Base-by-base conservation (phyloP, 2,888 invertebrate genomes). In the Xestia ashworthii region DNA sequence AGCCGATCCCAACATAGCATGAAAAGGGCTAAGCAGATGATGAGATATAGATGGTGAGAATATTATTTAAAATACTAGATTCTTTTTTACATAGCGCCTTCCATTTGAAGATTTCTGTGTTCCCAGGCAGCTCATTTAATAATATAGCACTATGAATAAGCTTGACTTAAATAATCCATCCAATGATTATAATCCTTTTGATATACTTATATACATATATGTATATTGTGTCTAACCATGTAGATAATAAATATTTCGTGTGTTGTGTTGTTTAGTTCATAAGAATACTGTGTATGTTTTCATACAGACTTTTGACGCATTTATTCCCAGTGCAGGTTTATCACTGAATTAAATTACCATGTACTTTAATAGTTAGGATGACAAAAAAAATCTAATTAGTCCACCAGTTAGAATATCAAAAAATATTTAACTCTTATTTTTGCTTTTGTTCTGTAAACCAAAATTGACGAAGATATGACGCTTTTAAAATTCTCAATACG, bases 231-330 rank as follows among this genome's bases (percentile, higher is more conserved):
- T 72, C 46, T 80, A 44, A 55, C 41, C 32, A n/a, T 32, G 50
- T 68, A 82, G 60, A n/a, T 65, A 19, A 16, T 70, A 41, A 46
- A 58, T 77, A 55, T 58, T 78, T 22, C 48, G 55, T 82, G 81
- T 79, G 78, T 80, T 77, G 83, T 81, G 83, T 81, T 66, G 5
- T 22, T 73, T 81, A 81, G 73, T 83, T 60, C 3, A 73, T 81
- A 81, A 81, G 81, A 32, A 48, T 60, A 69, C n/a, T 60, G 32
- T 67, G 38, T 78, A 78, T 81, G 71, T 72, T 62, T 71, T 50
- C 48, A 67, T 78, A 68, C 83, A 9, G 14, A 50, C 62, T 65
- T 74, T 48, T 16, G 6, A 67, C 1, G 78, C n/a, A 77, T 83
- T 66, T 71, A 76, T 32, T 11, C 25, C 44, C 66, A 77, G 62